Conservation (phyloP, 2,888 invertebrate species). For the Amorpha juglandis region DNA sequence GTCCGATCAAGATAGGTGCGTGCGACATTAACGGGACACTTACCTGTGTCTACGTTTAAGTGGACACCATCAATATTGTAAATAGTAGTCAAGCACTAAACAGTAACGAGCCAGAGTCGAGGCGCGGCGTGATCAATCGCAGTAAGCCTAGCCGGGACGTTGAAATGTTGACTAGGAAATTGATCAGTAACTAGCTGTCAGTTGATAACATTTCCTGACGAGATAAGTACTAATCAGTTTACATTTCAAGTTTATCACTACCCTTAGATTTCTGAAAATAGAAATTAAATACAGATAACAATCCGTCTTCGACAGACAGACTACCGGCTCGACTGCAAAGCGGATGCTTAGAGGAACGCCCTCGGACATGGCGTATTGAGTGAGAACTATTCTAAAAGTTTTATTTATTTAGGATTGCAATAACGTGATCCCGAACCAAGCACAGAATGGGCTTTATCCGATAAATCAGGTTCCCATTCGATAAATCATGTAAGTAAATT, state of each 20-base stretch:
- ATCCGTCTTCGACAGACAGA: no score
- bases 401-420: constrained; percentile 43
- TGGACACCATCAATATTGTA: constrained; percentile 19
- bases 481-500: not conserved
- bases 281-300: constrained; percentile 27
- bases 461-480: constrained; percentile 26
- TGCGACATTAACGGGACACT: constrained; percentile 65
- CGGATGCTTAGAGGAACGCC: constrained; percentile 8
- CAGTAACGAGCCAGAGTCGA: constrained; percentile 1
- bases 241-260: constrained; percentile 38
- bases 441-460: constrained; percentile 30
- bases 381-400: constrained; percentile 28
- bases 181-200: constrained; percentile 42
- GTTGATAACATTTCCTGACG: constrained; percentile 42
- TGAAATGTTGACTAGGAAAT: constrained; percentile 51
- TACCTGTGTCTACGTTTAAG: constrained; percentile 15
- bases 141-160: constrained; percentile 45
- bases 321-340: constrained; percentile 24
- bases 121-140: constrained; percentile 47
- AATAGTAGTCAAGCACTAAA: constrained; percentile 23
- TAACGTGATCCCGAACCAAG: constrained; percentile 33
- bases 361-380: constrained; percentile 1
- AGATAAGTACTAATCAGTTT: constrained; percentile 51
- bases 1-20: constrained; percentile 10
- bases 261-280: constrained; percentile 33